Conservation (phyloP, 2,888 invertebrate species). For the Torymus tubicola region DNA sequence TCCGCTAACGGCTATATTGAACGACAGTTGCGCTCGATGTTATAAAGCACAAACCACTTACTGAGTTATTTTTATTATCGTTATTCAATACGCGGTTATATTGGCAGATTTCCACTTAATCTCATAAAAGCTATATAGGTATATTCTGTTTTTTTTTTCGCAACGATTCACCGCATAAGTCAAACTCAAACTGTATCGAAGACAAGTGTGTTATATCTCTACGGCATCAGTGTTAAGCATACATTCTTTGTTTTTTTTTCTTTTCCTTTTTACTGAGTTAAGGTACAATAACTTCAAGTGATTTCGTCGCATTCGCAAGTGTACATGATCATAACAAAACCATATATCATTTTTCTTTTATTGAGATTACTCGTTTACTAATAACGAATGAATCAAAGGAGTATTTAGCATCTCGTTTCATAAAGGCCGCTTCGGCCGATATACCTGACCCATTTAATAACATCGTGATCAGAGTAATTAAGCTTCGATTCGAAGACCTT, state of each 20-base stretch:
- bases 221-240: slow-evolving; percentile 55
- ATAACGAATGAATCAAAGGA: slow-evolving; percentile 52
- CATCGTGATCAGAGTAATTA: slow-evolving; percentile 99
- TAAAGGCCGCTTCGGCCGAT: slow-evolving; percentile 99
- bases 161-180: slow-evolving; percentile 32
- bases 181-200: slow-evolving; percentile 39
- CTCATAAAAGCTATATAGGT: slow-evolving; percentile 43
- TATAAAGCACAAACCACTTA: slow-evolving; percentile 40
- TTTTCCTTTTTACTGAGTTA: slow-evolving; percentile 28
- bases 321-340: slow-evolving; percentile 55
- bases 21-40: slow-evolving; percentile 23
- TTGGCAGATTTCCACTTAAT: slow-evolving; percentile 38
- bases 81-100: slow-evolving; percentile 23
- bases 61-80: slow-evolving; percentile 13
- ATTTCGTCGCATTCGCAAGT: slow-evolving; percentile 48
- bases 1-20: slow-evolving; percentile 5
- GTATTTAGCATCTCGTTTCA: slow-evolving; percentile 94
- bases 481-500: slow-evolving; percentile 99
- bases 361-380: slow-evolving; percentile 57
- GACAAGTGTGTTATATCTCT: slow-evolving; percentile 48
- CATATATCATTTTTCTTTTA: slow-evolving; percentile 45
- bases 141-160: slow-evolving; percentile 1
- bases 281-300: slow-evolving; percentile 45
- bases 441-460: slow-evolving; percentile 99
- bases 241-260: slow-evolving; percentile 25